These are phyloP conservation scores for Drosophila sucinea DNA, from an alignment of 1,140 invertebrate genomes.

Conservation along the genomic window DNA sequence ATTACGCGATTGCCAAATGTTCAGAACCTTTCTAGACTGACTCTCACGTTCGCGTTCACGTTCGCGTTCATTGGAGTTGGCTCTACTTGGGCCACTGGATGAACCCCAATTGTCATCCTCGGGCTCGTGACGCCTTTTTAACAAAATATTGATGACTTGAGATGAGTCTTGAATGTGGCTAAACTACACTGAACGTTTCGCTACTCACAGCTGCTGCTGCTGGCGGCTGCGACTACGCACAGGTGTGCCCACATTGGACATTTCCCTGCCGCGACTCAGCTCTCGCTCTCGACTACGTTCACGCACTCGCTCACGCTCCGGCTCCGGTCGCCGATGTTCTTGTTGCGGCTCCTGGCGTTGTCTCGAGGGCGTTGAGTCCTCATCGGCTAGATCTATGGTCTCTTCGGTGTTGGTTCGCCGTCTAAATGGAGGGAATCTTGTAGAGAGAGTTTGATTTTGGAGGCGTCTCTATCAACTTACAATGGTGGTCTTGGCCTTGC, in stretches of 20 bases:
- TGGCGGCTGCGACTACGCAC: slow-evolving; percentile 70
- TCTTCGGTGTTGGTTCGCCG: slow-evolving; percentile 77
- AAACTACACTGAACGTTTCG: slow-evolving; percentile 14
- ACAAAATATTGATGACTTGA: slow-evolving; percentile 15
- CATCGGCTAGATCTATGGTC: slow-evolving; percentile 70
- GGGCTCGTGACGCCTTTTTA: slow-evolving; percentile 51
- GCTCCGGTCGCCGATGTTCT: slow-evolving; percentile 40
- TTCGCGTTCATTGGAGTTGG: slow-evolving; percentile 69
- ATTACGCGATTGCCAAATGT: slow-evolving; percentile 65
- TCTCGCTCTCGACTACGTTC: slow-evolving; percentile 72
- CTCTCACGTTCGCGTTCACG: slow-evolving; percentile 42
- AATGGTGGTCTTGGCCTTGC: slow-evolving; percentile 54
- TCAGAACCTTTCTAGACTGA: slow-evolving; percentile 66
- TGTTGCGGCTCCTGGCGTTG: slow-evolving; percentile 48
- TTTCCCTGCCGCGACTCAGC: slow-evolving; percentile 60
- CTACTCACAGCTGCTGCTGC: slow-evolving; percentile 70
- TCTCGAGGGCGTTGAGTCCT: slow-evolving; percentile 59
- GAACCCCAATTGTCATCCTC: slow-evolving; percentile 81
- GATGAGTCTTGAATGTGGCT: slow-evolving; percentile 27
- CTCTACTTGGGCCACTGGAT: slow-evolving; percentile 73
- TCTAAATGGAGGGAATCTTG: slow-evolving; percentile 22
- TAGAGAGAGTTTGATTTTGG: not conserved
- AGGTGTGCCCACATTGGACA: slow-evolving; percentile 53
- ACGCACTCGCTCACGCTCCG: slow-evolving; percentile 55
- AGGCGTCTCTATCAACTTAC: slow-evolving; percentile 45